Evolutionary conservation across 2,113 vertebrate genomes (phyloP).

Genomic region (Turdus rufiventris): DNA sequence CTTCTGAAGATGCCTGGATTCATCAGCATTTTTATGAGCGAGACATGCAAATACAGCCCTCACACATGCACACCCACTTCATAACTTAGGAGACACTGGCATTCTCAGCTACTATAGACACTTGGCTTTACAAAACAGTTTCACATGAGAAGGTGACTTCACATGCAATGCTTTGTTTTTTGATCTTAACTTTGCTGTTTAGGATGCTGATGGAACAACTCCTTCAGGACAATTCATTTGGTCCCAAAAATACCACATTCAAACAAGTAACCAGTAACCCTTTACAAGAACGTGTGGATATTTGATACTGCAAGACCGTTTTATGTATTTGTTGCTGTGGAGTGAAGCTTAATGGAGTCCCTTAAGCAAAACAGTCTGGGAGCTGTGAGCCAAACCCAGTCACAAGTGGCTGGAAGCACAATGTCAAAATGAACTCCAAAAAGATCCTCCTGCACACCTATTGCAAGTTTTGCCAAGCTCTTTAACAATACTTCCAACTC

Average conservation of each 20-base stretch:
- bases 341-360: not conserved
- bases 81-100: not conserved
- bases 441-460: not conserved
- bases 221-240: not conserved
- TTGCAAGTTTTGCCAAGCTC: not conserved
- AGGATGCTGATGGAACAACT: not conserved
- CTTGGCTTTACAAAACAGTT: not conserved
- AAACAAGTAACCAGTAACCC: not conserved
- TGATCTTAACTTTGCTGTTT: not conserved
- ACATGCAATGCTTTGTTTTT: not conserved
- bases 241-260: not conserved
- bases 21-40: not conserved
- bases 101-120: not conserved
- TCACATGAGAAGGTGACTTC: not conserved
- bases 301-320: not conserved
- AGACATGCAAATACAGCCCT: not conserved
- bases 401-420: not conserved
- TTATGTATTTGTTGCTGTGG: not conserved
- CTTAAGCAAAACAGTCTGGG: not conserved
- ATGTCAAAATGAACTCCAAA: not conserved
- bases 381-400: not conserved
- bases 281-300: not conserved
- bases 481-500: not conserved
- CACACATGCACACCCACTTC: not conserved
- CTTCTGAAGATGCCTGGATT: not conserved